Conservation (phyloP, 2,113 vertebrate genomes). For the Stomatorhinus ivindoensis region DNA sequence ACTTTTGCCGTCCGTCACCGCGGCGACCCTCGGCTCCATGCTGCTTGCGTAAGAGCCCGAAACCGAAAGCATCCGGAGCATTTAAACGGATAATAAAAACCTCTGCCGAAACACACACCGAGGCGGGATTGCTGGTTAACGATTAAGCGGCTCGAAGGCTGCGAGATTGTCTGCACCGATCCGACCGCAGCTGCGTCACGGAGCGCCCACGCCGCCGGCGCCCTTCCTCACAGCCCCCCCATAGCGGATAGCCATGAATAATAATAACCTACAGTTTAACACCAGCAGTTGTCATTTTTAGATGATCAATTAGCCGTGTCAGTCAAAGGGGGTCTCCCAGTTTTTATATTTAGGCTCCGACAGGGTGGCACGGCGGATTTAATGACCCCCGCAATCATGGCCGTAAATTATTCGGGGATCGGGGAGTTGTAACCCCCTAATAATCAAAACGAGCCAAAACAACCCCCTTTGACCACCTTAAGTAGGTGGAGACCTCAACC, state of each 20-base stretch:
- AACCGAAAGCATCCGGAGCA: background rate
- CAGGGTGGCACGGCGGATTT: slow-evolving; percentile 41
- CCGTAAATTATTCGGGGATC: background rate
- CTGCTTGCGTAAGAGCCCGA: background rate
- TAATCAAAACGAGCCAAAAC: background rate
- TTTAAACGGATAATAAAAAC: background rate
- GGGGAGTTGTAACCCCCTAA: background rate
- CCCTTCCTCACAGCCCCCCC: no score
- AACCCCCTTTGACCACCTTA: background rate
- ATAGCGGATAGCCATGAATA: background rate
- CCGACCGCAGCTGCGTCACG: background rate
- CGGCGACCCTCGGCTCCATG: background rate
- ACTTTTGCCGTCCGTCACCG: background rate
- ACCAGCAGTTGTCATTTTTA: slow-evolving; percentile 37
- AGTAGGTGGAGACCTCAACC: background rate
- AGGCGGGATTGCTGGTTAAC: background rate
- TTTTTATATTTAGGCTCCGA: slow-evolving; percentile 51
- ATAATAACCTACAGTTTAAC: slow-evolving; percentile 9
- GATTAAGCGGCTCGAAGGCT: background rate
- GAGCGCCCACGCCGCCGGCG: no score
- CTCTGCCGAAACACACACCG: background rate
- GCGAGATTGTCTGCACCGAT: background rate
- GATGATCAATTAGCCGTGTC: slow-evolving; percentile 44
- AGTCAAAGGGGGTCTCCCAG: slow-evolving; percentile 19
- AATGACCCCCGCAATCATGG: slow-evolving; percentile 37